Evolutionary conservation across 2,113 vertebrate genomes (phyloP).

Genomic region (Eira barbara): DNA sequence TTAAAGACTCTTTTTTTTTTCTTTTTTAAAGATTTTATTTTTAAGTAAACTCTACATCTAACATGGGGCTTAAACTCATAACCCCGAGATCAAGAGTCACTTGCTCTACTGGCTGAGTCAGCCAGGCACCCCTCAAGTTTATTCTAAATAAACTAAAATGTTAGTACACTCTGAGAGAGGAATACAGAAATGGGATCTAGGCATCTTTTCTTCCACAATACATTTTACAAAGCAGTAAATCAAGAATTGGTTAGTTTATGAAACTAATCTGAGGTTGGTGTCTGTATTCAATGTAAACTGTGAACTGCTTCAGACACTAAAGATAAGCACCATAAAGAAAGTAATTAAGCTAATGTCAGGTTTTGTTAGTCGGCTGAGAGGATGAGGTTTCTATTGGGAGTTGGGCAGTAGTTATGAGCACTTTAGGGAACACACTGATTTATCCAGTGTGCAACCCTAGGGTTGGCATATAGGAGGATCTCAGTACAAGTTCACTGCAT

Average conservation of each 20-base stretch:
- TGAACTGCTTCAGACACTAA: background rate
- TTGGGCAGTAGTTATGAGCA: background rate
- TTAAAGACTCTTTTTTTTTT: background rate
- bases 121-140: background rate
- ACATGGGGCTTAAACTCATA: background rate
- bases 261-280: background rate
- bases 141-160: background rate
- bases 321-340: background rate
- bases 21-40: background rate
- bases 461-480: fast-evolving
- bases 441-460: background rate
- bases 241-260: background rate
- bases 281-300: background rate
- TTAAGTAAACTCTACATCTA: background rate
- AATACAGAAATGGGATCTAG: background rate
- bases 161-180: background rate
- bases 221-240: background rate
- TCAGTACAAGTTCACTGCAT: background rate
- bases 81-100: background rate
- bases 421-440: background rate
- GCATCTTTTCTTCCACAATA: background rate
- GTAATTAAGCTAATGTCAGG: background rate
- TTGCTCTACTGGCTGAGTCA: background rate
- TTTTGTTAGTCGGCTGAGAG: background rate
- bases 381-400: background rate